Percentiles rank a stretch among this genome's conserved stretches.
phyloP scores from a whole-genome alignment of 2,797 vertebrate genomes.

The Tenualosa thibaudeaui region DNA sequence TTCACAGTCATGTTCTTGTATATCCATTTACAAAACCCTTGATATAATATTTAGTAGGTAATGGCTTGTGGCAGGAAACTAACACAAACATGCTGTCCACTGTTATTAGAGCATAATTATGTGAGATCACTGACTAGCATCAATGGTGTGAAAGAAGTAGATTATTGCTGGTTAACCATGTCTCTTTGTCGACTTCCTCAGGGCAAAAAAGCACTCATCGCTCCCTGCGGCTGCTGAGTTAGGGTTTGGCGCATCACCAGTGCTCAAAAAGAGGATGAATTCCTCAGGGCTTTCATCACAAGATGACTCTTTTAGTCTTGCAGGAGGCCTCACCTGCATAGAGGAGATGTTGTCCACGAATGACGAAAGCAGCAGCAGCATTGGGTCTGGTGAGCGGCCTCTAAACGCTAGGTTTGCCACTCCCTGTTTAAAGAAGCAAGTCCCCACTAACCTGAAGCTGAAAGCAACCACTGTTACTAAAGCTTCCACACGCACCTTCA shows the following conservation, averaged over 20 bases:
- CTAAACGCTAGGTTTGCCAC: background rate
- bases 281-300: no score
- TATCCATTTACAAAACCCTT: no score
- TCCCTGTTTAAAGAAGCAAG: background rate
- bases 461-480: background rate
- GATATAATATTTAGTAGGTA: background rate
- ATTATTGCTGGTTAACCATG: background rate
- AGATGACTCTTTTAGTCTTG: no score
- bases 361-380: background rate
- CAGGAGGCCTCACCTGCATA: background rate
- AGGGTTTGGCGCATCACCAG: background rate
- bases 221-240: background rate
- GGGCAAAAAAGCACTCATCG: background rate
- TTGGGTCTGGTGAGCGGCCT: no score
- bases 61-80: no score
- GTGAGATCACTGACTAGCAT: no score
- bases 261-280: background rate
- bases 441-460: background rate
- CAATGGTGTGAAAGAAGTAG: background rate
- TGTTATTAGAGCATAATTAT: no score
- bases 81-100: background rate
- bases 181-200: background rate
- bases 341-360: background rate
- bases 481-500: background rate
- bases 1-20: background rate